Evolutionary conservation across 1,140 invertebrate genomes (phyloP).

Genomic region (Tetranychus urticae): DNA sequence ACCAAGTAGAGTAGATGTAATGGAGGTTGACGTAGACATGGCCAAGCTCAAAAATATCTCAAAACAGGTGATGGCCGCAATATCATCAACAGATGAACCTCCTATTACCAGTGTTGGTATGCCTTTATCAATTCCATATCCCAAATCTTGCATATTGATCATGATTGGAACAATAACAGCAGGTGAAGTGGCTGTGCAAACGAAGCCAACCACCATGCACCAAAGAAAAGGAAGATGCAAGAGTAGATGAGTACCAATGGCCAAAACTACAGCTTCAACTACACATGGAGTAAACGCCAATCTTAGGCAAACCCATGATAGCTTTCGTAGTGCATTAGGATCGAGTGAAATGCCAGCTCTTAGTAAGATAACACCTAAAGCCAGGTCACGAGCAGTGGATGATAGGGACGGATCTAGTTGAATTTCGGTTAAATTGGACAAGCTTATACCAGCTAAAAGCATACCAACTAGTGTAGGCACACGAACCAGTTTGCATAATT

Average conservation of each 20-base stretch:
- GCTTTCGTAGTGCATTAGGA: slow-evolving; percentile 48
- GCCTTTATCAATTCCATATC: slow-evolving; percentile 74
- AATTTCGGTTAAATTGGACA: slow-evolving; percentile 3
- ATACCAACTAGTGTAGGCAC: slow-evolving; percentile 34
- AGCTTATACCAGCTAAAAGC: slow-evolving; percentile 9
- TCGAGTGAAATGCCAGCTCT: slow-evolving; percentile 80
- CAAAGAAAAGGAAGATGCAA: slow-evolving; percentile 63
- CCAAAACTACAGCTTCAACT: slow-evolving; percentile 44
- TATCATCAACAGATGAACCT: slow-evolving; percentile 65
- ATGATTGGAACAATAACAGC: slow-evolving; percentile 81
- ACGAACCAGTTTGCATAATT: slow-evolving; percentile 42
- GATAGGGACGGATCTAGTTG: neutral
- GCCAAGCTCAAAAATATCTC: slow-evolving; percentile 44
- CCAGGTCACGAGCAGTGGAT: slow-evolving; percentile 42
- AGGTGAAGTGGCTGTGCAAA: slow-evolving; percentile 73
- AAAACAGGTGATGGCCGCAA: slow-evolving; percentile 61
- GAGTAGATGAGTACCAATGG: slow-evolving; percentile 41
- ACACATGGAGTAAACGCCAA: slow-evolving; percentile 62
- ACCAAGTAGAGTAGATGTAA: slow-evolving; percentile 21
- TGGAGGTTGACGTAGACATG: neutral
- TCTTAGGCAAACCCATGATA: slow-evolving; percentile 49
- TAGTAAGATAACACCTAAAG: slow-evolving; percentile 69
- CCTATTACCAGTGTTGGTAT: slow-evolving; percentile 88
- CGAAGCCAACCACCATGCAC: slow-evolving; percentile 55
- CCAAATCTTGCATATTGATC: slow-evolving; percentile 49